Evolutionary conservation across 2,797 vertebrate genomes (phyloP).

Genomic region (Anomalospiza imberbis): DNA sequence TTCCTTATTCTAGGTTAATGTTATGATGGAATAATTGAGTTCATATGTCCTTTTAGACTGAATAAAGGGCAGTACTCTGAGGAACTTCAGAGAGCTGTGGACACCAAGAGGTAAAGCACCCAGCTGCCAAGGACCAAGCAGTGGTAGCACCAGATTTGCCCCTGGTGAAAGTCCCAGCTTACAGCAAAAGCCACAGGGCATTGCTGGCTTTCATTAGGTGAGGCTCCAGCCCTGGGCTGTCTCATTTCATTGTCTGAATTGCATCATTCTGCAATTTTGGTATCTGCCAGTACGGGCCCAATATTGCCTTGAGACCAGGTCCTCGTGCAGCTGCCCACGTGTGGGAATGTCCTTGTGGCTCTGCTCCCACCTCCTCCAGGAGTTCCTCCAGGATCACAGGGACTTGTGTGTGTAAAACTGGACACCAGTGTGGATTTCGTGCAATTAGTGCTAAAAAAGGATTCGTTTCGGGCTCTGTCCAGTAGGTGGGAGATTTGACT

Average conservation of each 20-base stretch:
- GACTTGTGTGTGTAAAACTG: neutral
- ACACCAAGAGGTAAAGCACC: neutral
- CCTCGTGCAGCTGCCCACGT: neutral
- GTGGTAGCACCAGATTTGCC: neutral
- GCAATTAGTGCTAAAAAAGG: neutral
- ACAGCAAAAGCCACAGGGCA: neutral
- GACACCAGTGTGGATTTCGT: neutral
- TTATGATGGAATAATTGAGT: neutral
- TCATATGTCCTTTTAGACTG: neutral
- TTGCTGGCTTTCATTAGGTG: neutral
- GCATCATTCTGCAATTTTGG: neutral
- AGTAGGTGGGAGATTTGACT: neutral
- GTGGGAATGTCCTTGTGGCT: neutral
- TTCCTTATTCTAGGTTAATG: slow-evolving; percentile 18
- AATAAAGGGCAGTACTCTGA: neutral
- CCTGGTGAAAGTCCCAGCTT: neutral
- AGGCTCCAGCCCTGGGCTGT: neutral
- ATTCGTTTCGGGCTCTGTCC: neutral
- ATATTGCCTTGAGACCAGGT: fast-evolving
- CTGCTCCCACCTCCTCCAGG: neutral
- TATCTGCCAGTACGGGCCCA: neutral
- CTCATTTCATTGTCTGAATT: neutral
- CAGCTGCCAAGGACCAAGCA: neutral
- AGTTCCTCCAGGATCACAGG: neutral
- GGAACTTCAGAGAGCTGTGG: neutral